Evolutionary conservation across 2,113 vertebrate species (phyloP), one percentile per base, ranked within the genome.

Genomic region (Scytalopus superciliaris): DNA sequence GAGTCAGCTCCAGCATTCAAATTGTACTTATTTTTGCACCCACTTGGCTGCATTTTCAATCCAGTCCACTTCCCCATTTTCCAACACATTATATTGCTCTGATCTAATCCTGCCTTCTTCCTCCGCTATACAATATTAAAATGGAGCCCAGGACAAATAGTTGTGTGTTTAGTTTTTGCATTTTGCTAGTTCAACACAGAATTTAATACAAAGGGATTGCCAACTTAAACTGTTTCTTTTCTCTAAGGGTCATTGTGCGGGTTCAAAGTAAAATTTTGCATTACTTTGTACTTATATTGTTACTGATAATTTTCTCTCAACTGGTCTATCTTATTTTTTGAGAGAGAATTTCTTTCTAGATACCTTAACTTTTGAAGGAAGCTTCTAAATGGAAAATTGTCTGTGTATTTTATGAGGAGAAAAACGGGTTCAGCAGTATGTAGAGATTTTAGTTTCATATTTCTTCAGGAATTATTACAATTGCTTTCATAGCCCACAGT

Each of bases 251-350:
- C 18, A 67, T 8, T 79, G 67, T 83, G 19, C 45, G 88, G 16
- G 33, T 67, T 77, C 31, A 84, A 88, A 91, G 76, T 76, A 87
- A 77, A 77, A 59, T 80, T 91, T 90, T 79, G 11, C 12, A 39
- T 87, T 85, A 49, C 25, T 76, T 73, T 10, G 57, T 91, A 39
- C 19, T 68, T 52, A 74, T 7, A 24, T 91, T 78, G 17, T 66
- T 93, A 81, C 52, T 95, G 59, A 49, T 94, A 87, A 62, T 69
- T 87, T 87, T 85, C 42, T 80, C 68, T 93, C 50, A 74, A 69
- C 14, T 76, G 73, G 22, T 76, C 4, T 59, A 55, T 18, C 23
- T 2, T 63, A 23, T 75, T 94, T 90, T 50, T 93, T 80, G 31
- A 67, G 80, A 85, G 83, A 24, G 8, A 62, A 55, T 96, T 95